Evolutionary conservation across 2,797 vertebrate species (phyloP).

Genomic region (Neosilurus mollespiculum): DNA sequence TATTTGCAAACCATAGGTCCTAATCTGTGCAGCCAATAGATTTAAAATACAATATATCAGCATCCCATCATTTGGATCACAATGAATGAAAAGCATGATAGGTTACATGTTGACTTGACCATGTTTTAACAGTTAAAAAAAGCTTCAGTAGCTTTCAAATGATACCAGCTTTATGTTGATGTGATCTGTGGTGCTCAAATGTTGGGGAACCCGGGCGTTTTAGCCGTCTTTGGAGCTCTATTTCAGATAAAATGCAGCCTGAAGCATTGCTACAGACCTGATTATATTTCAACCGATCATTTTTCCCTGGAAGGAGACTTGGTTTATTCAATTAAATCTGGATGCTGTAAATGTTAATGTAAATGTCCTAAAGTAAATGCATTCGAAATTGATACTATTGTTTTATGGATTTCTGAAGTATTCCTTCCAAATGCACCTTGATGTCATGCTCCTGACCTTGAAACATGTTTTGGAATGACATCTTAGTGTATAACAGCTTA

Average conservation of each 20-base stretch:
- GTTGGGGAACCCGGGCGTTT: neutral
- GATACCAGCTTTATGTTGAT: neutral
- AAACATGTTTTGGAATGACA: neutral
- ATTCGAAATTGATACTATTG: neutral
- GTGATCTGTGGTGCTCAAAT: too few species aligned
- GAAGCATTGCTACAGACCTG: neutral
- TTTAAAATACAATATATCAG: neutral
- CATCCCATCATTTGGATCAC: neutral
- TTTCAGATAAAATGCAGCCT: neutral
- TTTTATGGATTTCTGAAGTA: neutral
- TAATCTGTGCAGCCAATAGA: neutral
- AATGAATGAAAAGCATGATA: too few species aligned
- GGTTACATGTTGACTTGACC: too few species aligned
- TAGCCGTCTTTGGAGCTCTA: neutral
- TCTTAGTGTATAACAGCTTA: conserved; percentile 12
- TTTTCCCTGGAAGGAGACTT: neutral
- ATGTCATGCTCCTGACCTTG: neutral
- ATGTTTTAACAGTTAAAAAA: neutral
- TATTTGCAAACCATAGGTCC: neutral
- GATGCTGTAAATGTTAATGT: neutral
- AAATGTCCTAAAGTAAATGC: neutral
- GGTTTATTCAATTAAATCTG: neutral
- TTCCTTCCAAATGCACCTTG: neutral
- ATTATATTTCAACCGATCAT: neutral
- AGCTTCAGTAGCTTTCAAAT: neutral